phyloP scores from a whole-genome alignment of 92 coral and sea anemone species.

The Zoanthus gigantus region DNA sequence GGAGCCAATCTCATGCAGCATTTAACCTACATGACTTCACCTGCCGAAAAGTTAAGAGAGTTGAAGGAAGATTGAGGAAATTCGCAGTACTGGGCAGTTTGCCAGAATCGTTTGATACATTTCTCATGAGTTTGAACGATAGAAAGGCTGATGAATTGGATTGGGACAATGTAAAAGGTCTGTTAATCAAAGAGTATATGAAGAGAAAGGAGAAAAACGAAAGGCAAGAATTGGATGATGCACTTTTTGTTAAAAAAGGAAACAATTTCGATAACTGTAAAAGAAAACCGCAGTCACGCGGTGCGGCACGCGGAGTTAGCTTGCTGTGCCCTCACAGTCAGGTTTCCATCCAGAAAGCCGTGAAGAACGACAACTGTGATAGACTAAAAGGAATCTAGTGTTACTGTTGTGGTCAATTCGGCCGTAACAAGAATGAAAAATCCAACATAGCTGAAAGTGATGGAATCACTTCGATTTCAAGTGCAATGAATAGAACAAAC shows the following conservation, averaged over 20 bases:
- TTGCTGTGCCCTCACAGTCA: slow-evolving; percentile 33
- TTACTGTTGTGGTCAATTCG: slow-evolving; percentile 24
- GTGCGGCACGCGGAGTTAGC: slow-evolving; percentile 23
- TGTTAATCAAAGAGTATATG: slow-evolving; percentile 43
- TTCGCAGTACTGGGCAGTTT: slow-evolving; percentile 74
- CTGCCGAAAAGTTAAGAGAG: slow-evolving; percentile 68
- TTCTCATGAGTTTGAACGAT: slow-evolving; percentile 49
- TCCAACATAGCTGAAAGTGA: slow-evolving; percentile 63
- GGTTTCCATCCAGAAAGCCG: not conserved
- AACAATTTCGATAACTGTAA: slow-evolving; percentile 20
- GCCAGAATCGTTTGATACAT: slow-evolving; percentile 74
- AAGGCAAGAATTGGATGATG: slow-evolving; percentile 36
- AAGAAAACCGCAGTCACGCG: slow-evolving; percentile 37
- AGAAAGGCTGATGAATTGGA: too few relatives aligned
- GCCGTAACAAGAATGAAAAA: slow-evolving; percentile 49
- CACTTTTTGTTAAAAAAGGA: slow-evolving; percentile 47
- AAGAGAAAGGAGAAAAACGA: slow-evolving; percentile 55
- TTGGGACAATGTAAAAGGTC: slow-evolving; percentile 53
- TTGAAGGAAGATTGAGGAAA: slow-evolving; percentile 32
- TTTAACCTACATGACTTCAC: slow-evolving; percentile 35
- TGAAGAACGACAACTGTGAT: slow-evolving; percentile 15
- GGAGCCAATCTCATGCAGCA: slow-evolving; percentile 39
- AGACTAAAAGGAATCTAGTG: slow-evolving; percentile 38
- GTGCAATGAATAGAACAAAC: slow-evolving; percentile 35
- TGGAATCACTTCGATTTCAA: slow-evolving; percentile 69